Percentiles rank a stretch among this genome's conserved stretches.
Conservation (phyloP, 2,888 invertebrate species). For the Lepidochitona cinerea region DNA sequence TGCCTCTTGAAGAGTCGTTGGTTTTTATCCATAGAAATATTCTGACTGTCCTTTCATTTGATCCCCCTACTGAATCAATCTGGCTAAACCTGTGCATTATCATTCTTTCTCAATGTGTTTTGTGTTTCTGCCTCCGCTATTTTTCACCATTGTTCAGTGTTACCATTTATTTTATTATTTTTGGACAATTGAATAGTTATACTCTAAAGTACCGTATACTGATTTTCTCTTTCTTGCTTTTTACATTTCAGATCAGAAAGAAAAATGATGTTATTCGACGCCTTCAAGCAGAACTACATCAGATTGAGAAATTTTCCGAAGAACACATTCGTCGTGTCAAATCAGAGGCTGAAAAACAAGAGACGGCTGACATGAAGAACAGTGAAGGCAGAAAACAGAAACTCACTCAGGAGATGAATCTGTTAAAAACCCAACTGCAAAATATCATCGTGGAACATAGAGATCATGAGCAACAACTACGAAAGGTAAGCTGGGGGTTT, state of each 20-base stretch:
- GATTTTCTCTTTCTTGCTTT: not conserved
- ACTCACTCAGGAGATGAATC: constrained; percentile 60
- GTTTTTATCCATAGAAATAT: no score
- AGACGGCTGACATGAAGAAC: constrained; percentile 66
- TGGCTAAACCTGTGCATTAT: no score
- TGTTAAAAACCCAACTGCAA: constrained; percentile 61
- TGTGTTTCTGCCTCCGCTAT: no score
- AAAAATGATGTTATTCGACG: constrained; percentile 68
- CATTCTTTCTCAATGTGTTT: no score
- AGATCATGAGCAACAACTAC: constrained; percentile 63
- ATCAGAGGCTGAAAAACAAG: constrained; percentile 70
- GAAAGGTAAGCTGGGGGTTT: constrained; percentile 55
- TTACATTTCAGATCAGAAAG: constrained; percentile 55
- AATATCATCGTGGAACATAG: constrained; percentile 65
- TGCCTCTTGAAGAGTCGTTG: no score
- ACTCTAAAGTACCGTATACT: no score
- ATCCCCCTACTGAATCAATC: no score
- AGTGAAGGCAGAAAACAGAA: constrained; percentile 67
- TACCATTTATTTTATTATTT: no score
- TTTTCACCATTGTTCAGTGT: no score
- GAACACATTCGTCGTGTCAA: constrained; percentile 66
- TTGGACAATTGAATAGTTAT: no score
- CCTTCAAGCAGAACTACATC: constrained; percentile 66
- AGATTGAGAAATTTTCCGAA: constrained; percentile 68
- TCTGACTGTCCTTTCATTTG: no score